Evolutionary conservation across 2,888 invertebrate genomes (phyloP), one percentile per base, ranked within the genome.

Genomic region (Sinotaia quadrata): DNA sequence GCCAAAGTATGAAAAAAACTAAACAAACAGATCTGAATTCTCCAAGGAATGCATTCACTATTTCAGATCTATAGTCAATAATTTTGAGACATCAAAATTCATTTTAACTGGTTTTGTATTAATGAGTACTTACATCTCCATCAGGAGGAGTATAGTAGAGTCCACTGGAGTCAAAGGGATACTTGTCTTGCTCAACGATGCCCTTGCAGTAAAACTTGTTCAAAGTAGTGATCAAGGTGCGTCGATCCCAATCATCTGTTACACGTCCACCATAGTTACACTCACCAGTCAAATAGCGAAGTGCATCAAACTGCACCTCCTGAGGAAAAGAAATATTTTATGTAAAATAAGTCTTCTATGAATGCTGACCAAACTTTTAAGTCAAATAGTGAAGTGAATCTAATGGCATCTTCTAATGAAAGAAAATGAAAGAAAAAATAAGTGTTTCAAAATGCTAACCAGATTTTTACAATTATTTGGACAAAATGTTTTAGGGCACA

Each of bases 241-340:
- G 81, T 34, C 90, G 78, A 79, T 90, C 90, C 83, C 89, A 86
- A 79, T 89, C 89, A 74, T 90, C 90, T 1, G 90, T 90, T 10
- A 90, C 89, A 77, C 89, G 85, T 4, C 90, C 90, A 27, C 90
- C 90, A 72, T 90, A 90, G 78, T 90, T 90, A 78, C 90, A 90
- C 76, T 90, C 89, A 4, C 90, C 90, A 21, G 89, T 90, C 76
- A 90, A 79, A 81, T 90, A 90, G 44, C 84, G 81, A 49, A 90
- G 79, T 3, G 89, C 89, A 57, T 86, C 88, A 75, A 85, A 89
- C 68, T 89, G 89, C 44, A 89, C 87, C 31, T 87, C 86, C 88
- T 89, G 75, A 8, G 67, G 60, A 49, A 15, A 57, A 27, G 51
- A 68, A 52, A 63, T 29, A 67, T 51, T 31, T 21, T 44, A n/a